These are phyloP conservation scores for Acanthosepion lycidas DNA, from an alignment of 2,888 invertebrate species.

Conservation along the genomic window DNA sequence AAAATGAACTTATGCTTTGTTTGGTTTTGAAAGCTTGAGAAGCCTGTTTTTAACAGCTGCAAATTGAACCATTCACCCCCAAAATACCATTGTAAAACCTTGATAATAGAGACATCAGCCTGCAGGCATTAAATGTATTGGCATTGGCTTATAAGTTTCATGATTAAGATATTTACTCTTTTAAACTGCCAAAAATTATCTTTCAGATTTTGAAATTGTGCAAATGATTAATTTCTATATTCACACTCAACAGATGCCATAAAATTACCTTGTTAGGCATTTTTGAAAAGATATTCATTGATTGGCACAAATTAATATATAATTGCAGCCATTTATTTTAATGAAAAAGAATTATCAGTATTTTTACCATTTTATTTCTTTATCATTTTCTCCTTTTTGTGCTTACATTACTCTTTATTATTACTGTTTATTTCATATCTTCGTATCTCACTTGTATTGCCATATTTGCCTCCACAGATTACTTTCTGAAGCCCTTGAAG, in stretches of 20 bases:
- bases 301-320: constrained; percentile 20
- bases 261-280: not conserved
- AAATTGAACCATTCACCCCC: not conserved
- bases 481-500: constrained; percentile 14
- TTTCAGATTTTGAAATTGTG: not conserved
- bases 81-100: not conserved
- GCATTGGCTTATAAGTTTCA: not conserved
- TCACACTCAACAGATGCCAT: not conserved
- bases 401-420: not conserved
- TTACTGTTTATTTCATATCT: not conserved
- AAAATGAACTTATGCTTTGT: not conserved
- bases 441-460: not conserved
- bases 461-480: not conserved
- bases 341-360: not conserved
- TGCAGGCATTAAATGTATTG: not conserved
- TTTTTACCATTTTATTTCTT: not conserved
- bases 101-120: not conserved
- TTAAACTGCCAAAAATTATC: not conserved
- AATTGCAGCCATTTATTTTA: not conserved
- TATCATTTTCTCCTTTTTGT: not conserved
- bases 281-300: not conserved
- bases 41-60: not conserved
- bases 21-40: not conserved
- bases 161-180: not conserved
- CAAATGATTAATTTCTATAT: not conserved